phyloP scores from a whole-genome alignment of 2,113 vertebrate genomes.

The Eira barbara region DNA sequence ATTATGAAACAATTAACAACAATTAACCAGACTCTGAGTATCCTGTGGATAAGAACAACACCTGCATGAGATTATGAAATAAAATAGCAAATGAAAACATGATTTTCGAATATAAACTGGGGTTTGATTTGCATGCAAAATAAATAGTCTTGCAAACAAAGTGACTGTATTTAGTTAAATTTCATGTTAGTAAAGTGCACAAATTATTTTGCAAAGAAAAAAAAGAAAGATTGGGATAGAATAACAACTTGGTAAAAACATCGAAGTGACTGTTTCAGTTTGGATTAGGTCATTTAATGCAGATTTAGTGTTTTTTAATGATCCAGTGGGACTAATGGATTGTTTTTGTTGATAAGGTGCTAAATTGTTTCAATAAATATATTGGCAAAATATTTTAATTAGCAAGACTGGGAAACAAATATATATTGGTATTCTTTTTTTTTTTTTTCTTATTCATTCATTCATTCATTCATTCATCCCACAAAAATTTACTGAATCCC shows the following conservation, averaged over 20 bases:
- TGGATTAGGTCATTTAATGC: neutral
- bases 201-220: neutral
- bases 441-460: neutral
- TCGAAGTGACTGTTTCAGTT: neutral
- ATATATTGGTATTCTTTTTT: neutral
- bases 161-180: neutral
- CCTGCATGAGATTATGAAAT: neutral
- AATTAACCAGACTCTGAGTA: conserved; percentile 18
- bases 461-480: neutral
- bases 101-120: neutral
- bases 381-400: neutral
- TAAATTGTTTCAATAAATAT: neutral
- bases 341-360: neutral
- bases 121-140: neutral
- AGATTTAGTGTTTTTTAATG: neutral
- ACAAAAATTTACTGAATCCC: neutral
- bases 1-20: conserved; percentile 54
- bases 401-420: neutral
- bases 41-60: neutral
- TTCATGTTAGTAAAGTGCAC: conserved; percentile 12
- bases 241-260: neutral
- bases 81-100: neutral
- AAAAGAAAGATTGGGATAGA: neutral
- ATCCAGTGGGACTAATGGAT: neutral
- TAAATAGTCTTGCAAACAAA: neutral